These are phyloP conservation scores for Chouioia cunea DNA, from an alignment of 2,888 invertebrate species.

Conservation along the genomic window DNA sequence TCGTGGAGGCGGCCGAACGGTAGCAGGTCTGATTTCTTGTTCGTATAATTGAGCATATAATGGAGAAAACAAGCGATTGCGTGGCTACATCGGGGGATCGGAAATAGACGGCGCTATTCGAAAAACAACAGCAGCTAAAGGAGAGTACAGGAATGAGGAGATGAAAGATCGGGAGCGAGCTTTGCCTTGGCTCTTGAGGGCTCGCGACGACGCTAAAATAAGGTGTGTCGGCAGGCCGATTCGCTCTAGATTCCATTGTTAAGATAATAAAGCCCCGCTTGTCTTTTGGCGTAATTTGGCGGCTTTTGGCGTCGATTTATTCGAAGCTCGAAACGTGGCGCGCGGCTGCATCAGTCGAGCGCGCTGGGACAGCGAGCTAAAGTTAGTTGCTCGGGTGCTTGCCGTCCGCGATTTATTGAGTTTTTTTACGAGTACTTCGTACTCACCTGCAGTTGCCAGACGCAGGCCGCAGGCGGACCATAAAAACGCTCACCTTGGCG, in stretches of 20 bases:
- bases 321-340: conserved; percentile 8
- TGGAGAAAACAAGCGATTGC: no score
- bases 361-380: neutral
- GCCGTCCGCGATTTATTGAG: conserved; percentile 27
- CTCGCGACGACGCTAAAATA: neutral
- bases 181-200: conserved; percentile 25
- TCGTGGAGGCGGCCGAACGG: no score
- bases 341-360: conserved; percentile 9
- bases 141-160: neutral
- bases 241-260: conserved; percentile 48
- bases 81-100: no score
- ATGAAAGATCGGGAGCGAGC: neutral
- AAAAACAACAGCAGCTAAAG: no score
- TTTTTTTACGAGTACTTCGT: conserved; percentile 27
- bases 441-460: conserved; percentile 13
- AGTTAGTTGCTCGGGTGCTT: conserved; percentile 23
- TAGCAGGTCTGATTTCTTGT: no score
- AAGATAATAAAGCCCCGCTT: conserved; percentile 37
- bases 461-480: neutral
- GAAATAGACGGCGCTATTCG: no score
- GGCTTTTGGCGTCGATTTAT: conserved; percentile 31
- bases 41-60: no score
- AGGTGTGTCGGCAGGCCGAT: conserved; percentile 6
- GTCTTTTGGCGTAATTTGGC: conserved; percentile 15
- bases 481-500: conserved; percentile 38